Evolutionary conservation across 2,113 vertebrate species (phyloP).

Genomic region (Pundamilia nyererei): DNA sequence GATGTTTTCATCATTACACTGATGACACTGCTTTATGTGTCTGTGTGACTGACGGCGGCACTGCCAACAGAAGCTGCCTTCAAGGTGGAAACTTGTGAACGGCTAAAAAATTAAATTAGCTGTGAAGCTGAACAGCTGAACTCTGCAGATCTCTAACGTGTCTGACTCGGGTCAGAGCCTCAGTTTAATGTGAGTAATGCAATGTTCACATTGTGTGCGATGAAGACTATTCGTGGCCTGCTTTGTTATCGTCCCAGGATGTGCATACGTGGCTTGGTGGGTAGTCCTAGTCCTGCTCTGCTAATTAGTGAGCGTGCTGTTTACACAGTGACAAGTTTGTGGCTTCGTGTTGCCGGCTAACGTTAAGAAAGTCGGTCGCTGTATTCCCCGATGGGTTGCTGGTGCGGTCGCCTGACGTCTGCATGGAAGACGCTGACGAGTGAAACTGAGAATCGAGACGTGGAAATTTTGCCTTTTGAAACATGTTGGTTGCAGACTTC

Average conservation of each 20-base stretch:
- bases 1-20: not conserved
- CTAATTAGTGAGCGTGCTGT: accelerated
- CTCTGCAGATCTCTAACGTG: not conserved
- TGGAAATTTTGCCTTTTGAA: not conserved
- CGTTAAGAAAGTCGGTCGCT: not conserved
- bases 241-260: not conserved
- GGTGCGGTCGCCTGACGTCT: not conserved
- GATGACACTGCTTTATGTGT: not conserved
- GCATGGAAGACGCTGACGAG: not conserved
- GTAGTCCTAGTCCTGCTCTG: not conserved
- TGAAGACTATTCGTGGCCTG: not conserved
- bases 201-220: not conserved
- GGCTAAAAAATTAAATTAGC: not conserved
- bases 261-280: not conserved
- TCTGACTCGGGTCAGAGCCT: not conserved
- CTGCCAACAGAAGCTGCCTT: not conserved
- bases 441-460: not conserved
- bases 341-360: not conserved
- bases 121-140: not conserved
- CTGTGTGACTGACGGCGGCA: not conserved
- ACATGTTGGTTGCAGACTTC: not conserved
- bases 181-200: not conserved
- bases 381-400: not conserved
- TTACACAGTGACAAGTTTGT: not conserved
- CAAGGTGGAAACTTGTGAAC: not conserved